A percentile compares a stretch with the other conserved stretches of the same genome.
These are phyloP conservation scores for Stegostoma tigrinum DNA, from an alignment of 2,113 vertebrate genomes.

Conservation along the genomic window DNA sequence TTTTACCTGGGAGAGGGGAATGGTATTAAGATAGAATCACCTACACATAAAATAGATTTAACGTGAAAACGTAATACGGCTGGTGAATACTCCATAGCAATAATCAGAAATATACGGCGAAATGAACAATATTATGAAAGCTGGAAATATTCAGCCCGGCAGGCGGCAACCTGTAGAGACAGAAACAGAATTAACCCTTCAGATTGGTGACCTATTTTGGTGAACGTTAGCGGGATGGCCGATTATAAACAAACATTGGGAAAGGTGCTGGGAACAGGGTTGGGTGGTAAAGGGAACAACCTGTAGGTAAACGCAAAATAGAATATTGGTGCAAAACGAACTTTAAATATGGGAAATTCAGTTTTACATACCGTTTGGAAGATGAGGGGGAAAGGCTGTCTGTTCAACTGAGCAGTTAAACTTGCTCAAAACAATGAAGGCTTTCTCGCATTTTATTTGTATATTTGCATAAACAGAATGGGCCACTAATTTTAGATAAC, in stretches of 20 bases:
- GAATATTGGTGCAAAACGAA: no score
- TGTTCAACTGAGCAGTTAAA: background rate
- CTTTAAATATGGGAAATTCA: background rate
- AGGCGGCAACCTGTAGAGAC: background rate
- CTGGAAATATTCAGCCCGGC: background rate
- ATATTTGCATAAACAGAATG: background rate
- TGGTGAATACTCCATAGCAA: background rate
- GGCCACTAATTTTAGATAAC: background rate
- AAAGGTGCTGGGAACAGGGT: no score
- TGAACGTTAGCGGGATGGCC: background rate
- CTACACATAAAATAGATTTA: background rate
- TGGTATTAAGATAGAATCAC: background rate
- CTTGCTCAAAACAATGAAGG: background rate
- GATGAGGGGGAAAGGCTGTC: background rate
- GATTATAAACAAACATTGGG: no score
- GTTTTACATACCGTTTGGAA: background rate
- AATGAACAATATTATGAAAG: background rate
- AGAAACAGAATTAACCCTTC: background rate
- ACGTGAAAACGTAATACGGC: background rate
- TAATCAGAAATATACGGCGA: background rate
- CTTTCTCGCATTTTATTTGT: background rate
- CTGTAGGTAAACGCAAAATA: background rate
- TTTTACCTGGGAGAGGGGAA: background rate
- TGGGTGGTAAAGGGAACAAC: no score
- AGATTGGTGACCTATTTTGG: background rate